Conservation (phyloP, 2,888 invertebrate genomes). For the Caenorhabditis afra region DNA sequence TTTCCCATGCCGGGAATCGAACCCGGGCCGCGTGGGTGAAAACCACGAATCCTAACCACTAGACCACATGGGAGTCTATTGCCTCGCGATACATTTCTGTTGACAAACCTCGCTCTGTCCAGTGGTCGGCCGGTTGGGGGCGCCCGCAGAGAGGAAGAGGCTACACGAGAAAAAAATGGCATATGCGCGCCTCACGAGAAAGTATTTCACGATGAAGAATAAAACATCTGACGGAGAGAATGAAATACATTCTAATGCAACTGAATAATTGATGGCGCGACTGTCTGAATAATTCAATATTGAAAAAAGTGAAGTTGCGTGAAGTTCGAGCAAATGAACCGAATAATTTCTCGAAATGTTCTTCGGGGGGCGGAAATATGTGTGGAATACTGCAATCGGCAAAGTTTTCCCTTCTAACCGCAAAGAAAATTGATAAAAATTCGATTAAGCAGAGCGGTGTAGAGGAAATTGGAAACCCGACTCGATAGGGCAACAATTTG, state of each 20-base stretch:
- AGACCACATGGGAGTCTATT: constrained; percentile 73
- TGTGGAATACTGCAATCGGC: too few relatives aligned
- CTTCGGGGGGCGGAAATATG: background rate
- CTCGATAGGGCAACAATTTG: background rate
- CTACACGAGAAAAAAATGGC: too few relatives aligned
- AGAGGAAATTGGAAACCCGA: constrained; percentile 9
- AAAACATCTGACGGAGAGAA: too few relatives aligned
- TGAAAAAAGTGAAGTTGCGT: too few relatives aligned
- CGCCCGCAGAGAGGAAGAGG: too few relatives aligned
- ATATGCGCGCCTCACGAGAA: too few relatives aligned
- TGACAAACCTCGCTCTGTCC: too few relatives aligned
- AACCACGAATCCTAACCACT: constrained; percentile 79
- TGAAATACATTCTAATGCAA: background rate
- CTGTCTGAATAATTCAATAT: constrained; percentile 15
- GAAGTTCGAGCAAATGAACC: constrained; percentile 33
- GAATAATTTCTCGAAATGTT: background rate
- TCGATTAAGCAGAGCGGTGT: background rate
- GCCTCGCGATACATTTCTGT: too few relatives aligned
- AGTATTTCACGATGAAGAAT: too few relatives aligned
- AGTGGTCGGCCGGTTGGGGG: too few relatives aligned
- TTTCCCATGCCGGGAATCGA: constrained; percentile 79
- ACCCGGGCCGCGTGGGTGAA: constrained; percentile 79
- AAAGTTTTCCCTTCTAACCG: too few relatives aligned
- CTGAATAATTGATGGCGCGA: constrained; percentile 29
- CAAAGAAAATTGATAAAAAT: too few relatives aligned